Percentiles rank a stretch among this genome's conserved stretches.
Conservation (phyloP, 2,888 invertebrate species). For the Euplagia quadripunctaria region DNA sequence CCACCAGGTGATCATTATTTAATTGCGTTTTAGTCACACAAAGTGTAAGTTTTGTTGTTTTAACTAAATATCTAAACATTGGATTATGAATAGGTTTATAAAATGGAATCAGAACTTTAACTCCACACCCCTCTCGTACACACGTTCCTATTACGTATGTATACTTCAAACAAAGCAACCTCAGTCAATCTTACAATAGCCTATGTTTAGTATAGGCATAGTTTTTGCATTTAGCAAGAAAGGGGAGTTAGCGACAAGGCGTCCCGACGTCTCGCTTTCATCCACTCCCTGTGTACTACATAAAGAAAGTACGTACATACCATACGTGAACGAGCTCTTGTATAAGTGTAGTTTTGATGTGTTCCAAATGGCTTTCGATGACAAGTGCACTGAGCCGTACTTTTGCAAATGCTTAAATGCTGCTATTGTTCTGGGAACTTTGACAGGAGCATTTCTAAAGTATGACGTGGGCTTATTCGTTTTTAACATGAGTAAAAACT, state of each 20-base stretch:
- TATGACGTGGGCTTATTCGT: conserved; percentile 45
- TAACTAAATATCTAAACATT: conserved; percentile 29
- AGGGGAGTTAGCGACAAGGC: conserved; percentile 76
- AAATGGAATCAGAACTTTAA: conserved; percentile 48
- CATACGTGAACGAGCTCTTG: conserved; percentile 60
- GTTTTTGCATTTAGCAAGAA: conserved; percentile 81
- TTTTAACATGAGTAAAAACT: conserved; percentile 24
- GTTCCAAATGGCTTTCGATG: conserved; percentile 85
- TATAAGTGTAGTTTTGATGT: conserved; percentile 75
- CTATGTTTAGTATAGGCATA: conserved; percentile 73
- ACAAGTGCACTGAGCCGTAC: conserved; percentile 78
- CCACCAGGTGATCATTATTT: neutral
- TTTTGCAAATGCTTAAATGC: conserved; percentile 82
- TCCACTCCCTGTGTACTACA: conserved; percentile 79
- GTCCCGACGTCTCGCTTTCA: conserved; percentile 80
- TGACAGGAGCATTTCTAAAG: conserved; percentile 65
- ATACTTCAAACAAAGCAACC: conserved; percentile 75
- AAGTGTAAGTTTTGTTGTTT: conserved; percentile 37
- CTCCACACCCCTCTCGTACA: conserved; percentile 50
- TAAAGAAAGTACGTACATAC: conserved; percentile 75
- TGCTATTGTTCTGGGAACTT: conserved; percentile 77
- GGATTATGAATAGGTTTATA: conserved; percentile 39
- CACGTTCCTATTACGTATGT: conserved; percentile 59
- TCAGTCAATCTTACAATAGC: conserved; percentile 81
- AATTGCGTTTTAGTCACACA: conserved; percentile 37